Base-by-base conservation (phyloP, 2,797 vertebrate species). In the Alauda arvensis region DNA sequence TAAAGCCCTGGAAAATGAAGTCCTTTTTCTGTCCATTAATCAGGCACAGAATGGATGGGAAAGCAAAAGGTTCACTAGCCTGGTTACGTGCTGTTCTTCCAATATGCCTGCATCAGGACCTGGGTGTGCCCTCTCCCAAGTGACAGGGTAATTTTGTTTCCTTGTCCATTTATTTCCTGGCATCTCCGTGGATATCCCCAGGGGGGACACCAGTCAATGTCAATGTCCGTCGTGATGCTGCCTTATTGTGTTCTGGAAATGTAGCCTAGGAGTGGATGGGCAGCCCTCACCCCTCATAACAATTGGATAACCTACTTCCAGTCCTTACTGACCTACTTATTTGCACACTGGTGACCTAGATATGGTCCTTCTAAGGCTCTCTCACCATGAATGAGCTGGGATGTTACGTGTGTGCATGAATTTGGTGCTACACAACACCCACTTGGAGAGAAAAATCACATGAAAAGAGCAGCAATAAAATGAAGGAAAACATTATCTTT, bases 11-110 rank as follows among this genome's bases (percentile, higher is more conserved):
- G 68, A 90, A 94, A 92, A 70, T 66, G 80, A 80, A 84, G 53
- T 83, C 52, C 62, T 91, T 88, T 94, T 95, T 90, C 91, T 94
- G 70, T 88, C 91, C 90, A 93, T 95, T 95, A 93, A 86, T 82
- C 87, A 88, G 74, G 46, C 81, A 77, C 53, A 77, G 52, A 91
- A 89, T 90, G 83, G 56, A 75, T 70, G 60, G 67, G 66, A 82
- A 81, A 81, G 86, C 84, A 70, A 91, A 91, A 81, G 81, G 83
- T 52, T 88, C 76, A 55, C 53, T 77, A 88, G 48, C 43, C 26
- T 39, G 43, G 48, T 66, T 91, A 46, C 1, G 6, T 53, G 68
- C 87, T 83, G 59, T 40, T 76, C 71, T 59, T 61, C 74, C 82
- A 77, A 39, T 83, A 69, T 67, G 87, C 85, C 82, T 68, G 25